These are phyloP conservation scores for Cervus canadensis DNA, from an alignment of 2,113 vertebrate species.

Conservation along the genomic window DNA sequence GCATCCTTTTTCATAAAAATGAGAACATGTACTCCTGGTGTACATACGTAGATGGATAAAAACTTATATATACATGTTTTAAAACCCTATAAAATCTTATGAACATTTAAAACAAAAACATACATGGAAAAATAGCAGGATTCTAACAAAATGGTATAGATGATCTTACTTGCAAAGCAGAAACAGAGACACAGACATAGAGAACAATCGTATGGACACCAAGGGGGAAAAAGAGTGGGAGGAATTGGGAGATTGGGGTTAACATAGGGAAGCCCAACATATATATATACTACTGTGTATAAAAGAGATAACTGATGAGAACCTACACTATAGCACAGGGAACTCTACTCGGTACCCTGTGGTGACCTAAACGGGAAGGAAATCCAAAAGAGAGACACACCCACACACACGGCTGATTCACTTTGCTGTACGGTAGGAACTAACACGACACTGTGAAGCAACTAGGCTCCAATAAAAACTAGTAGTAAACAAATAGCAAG, in stretches of 20 bases:
- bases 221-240: neutral
- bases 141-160: neutral
- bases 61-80: neutral
- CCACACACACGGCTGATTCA: neutral
- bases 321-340: neutral
- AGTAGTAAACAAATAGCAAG: neutral
- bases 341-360: neutral
- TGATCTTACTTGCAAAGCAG: neutral
- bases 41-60: fast-evolving
- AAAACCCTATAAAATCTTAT: neutral
- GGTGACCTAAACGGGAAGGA: neutral
- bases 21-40: neutral
- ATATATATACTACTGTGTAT: neutral
- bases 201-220: neutral
- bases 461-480: neutral
- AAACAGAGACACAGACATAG: neutral
- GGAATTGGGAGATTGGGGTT: neutral
- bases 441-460: neutral
- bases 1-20: neutral
- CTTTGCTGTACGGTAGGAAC: neutral
- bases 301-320: neutral
- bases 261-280: neutral
- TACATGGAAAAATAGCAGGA: neutral
- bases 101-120: neutral
- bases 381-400: neutral